A percentile compares a stretch with the other conserved stretches of the same genome.
Evolutionary conservation across 2,113 vertebrate genomes (phyloP).

Genomic region (Zosterops japonicus): DNA sequence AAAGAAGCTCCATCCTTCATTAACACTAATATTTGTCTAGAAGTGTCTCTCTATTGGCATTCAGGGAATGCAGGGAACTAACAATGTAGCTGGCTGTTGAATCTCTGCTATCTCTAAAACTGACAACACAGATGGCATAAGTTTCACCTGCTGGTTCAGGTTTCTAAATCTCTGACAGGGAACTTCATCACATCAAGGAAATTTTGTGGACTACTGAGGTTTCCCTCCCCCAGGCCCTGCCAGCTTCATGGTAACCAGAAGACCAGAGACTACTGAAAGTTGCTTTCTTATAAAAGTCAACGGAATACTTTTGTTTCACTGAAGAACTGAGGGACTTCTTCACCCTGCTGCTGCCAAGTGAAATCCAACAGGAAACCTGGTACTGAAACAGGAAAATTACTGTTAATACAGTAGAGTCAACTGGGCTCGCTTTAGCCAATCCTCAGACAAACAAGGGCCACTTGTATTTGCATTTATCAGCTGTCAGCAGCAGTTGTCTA

Average conservation of each 20-base stretch:
- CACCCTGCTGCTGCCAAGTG: conserved; percentile 23
- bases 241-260: conserved; percentile 60
- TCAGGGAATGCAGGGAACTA: conserved; percentile 68
- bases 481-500: neutral
- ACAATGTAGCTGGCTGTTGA: conserved; percentile 76
- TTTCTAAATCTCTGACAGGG: conserved; percentile 85
- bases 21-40: conserved; percentile 70
- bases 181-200: conserved; percentile 84
- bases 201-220: conserved; percentile 67
- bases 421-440: conserved; percentile 11
- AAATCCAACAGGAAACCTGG: neutral
- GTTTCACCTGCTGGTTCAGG: conserved; percentile 80
- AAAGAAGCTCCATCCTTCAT: conserved; percentile 72
- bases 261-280: conserved; percentile 35
- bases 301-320: conserved; percentile 51
- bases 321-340: conserved; percentile 47
- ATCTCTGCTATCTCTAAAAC: conserved; percentile 64
- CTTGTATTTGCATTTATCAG: conserved; percentile 24
- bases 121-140: conserved; percentile 67
- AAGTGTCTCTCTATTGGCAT: conserved; percentile 71
- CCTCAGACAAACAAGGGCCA: neutral
- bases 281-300: conserved; percentile 53
- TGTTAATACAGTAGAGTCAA: neutral
- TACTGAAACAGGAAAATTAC: neutral
- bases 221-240: conserved; percentile 58